These are phyloP conservation scores for Thinocorus orbignyianus DNA, from an alignment of 2,113 vertebrate species.

Conservation along the genomic window DNA sequence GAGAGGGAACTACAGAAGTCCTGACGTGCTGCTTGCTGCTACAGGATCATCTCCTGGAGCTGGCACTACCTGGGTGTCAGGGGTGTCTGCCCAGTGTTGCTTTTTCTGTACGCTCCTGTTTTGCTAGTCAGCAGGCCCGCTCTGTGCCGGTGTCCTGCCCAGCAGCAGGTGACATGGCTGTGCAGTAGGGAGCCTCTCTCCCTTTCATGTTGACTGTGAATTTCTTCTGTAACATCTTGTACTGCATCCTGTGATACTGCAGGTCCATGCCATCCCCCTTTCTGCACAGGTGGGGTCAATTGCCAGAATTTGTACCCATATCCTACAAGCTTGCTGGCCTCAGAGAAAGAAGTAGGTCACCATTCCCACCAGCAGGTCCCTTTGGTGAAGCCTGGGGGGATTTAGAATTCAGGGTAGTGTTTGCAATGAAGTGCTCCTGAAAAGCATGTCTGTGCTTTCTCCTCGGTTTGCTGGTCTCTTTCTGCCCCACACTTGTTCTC, in stretches of 20 bases:
- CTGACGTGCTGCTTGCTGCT: neutral
- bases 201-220: neutral
- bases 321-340: neutral
- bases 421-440: neutral
- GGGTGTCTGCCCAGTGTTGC: neutral
- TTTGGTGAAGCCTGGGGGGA: neutral
- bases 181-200: neutral
- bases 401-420: neutral
- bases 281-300: neutral
- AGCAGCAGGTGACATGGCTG: neutral
- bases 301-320: neutral
- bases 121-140: neutral
- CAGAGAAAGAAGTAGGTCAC: neutral
- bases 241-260: neutral
- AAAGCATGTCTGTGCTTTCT: neutral
- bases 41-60: rapidly evolving
- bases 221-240: neutral
- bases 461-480: neutral
- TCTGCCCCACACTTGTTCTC: neutral
- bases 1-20: neutral
- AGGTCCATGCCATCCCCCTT: neutral
- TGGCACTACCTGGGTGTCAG: neutral
- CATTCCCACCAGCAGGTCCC: neutral
- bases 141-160: neutral
- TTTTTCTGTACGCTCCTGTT: neutral